Base-by-base conservation (phyloP, 2,888 invertebrate species). In the Chironomus riparius region DNA sequence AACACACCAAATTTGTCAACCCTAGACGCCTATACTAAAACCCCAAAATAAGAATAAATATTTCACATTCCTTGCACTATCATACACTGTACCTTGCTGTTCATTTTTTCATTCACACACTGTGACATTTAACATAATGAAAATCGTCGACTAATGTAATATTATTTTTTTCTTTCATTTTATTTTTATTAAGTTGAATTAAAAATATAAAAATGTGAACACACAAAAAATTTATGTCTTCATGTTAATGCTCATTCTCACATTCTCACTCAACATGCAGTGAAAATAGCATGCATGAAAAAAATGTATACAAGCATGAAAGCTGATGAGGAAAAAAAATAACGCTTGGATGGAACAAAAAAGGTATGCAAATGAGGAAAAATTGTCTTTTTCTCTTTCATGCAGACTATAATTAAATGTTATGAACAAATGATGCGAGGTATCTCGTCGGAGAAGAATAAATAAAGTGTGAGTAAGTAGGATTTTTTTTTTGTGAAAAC, bases 111-210 rank as follows among this genome's bases (percentile, higher is more conserved):
- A 56, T 56, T 15, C 56, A 18, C 56, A 56, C 56, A 10, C 56
- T 56, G 56, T 18, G 56, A 56, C 56, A 56, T 18, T 56, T 5
- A 18, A n/a, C 65, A 65, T 65, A 73, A 65, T 47, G 68, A 68
- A 65, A 74, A 47, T 65, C 22, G 74, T 74, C 48, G 74, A 74
- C 74, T 74, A 72, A 72, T 72, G 72, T 38, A 72, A 38, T 10
- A 10, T 38, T 38, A n/a, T 38, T 38, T 38, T 38, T 10, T 38
- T 38, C 38, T 38, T 38, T 38, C 38, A 38, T 15, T 56, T 56
- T n/a, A n/a, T 61, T 74, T 68, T 68, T 74, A 74, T 74, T 74
- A 74, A 68, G 68, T 74, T 68, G 61, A 68, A 38, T 13, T 56
- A 4, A n/a, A n/a, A 38, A 38, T 38, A 38, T 10, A 56, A 15